Evolutionary conservation across 2,888 invertebrate species (phyloP), one percentile per base, ranked within the genome.

Genomic region (Bimastos eiseni): DNA sequence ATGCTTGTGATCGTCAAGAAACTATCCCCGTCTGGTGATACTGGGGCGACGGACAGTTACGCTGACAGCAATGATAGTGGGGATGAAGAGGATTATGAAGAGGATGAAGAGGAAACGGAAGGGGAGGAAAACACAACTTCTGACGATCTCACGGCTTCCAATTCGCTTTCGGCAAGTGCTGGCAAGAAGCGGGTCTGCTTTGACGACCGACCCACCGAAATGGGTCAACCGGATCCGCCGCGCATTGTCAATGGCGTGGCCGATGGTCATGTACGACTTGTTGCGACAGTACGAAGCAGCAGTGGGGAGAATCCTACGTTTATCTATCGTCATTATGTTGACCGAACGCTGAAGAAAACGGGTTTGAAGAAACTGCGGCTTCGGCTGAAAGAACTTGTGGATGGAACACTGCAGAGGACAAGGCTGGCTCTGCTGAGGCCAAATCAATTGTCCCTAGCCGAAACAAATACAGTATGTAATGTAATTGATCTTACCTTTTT

Each of bases 331-430:
- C 96, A 97, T 93, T 98, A 97, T 94, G 98, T 98, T 93, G 97
- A 97, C 94, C 97, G 97, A 94, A 97, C 97, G 91, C 95, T 98
- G 91, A 98, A 98, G 95, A 97, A 97, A 17, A 97, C 97, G 93
- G 98, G 98, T 30, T 96, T 98, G 92, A 89, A 91, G 41, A 93
- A 93, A 94, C 97, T 98, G 93, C 95, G 98, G 94, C 96, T 96
- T 93, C 97, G 98, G 95, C 96, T 98, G 90, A 97, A 97, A 94
- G 93, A 94, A 88, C 92, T 95, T 21, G 30, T 95, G 83, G 94
- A 95, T 91, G 93, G 94, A 34, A 94, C 95, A 8, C 92, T 95
- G 89, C 93, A 93, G 41, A 92, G 94, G 91, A 94, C 95, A 17
- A 93, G 93, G 90, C 93, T 94, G 90, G 94, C 94, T 15, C 91